phyloP scores from a whole-genome alignment of 2,113 vertebrate species.

The Ochotona curzoniae region DNA sequence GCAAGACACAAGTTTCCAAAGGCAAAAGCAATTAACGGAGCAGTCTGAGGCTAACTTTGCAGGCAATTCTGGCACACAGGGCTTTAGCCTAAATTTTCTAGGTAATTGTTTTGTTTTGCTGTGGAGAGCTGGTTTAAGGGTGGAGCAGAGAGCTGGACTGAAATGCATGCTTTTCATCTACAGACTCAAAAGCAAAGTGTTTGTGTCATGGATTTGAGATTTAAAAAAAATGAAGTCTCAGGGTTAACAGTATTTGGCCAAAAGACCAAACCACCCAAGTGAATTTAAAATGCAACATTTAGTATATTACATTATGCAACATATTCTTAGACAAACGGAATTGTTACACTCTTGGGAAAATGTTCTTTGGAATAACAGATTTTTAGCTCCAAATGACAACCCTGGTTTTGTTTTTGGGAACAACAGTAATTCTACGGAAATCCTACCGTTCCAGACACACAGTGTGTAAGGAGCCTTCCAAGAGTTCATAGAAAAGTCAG shows the following conservation, averaged over 20 bases:
- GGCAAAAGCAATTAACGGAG: conserved; percentile 56
- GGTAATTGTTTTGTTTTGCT: conserved; percentile 76
- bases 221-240: background rate
- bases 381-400: background rate
- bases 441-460: background rate
- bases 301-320: too few species aligned
- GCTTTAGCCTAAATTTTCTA: conserved; percentile 63
- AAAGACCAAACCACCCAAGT: background rate
- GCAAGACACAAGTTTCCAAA: conserved; percentile 55
- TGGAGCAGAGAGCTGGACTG: background rate
- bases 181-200: conserved; percentile 26
- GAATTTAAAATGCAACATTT: background rate
- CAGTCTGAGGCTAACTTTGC: conserved; percentile 47
- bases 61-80: conserved; percentile 69
- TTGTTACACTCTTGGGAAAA: background rate
- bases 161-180: conserved; percentile 40
- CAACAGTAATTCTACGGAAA: background rate
- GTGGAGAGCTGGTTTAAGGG: conserved; percentile 22
- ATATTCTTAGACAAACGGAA: background rate
- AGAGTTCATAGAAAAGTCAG: too few species aligned
- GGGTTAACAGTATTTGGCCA: background rate
- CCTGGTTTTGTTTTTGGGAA: background rate
- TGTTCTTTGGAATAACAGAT: background rate
- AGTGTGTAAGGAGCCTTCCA: too few species aligned
- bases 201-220: conserved; percentile 20